A percentile compares a stretch with the other conserved stretches of the same genome.
These are phyloP conservation scores for Prunella strophiata DNA, from an alignment of 2,797 vertebrate genomes.

Conservation along the genomic window DNA sequence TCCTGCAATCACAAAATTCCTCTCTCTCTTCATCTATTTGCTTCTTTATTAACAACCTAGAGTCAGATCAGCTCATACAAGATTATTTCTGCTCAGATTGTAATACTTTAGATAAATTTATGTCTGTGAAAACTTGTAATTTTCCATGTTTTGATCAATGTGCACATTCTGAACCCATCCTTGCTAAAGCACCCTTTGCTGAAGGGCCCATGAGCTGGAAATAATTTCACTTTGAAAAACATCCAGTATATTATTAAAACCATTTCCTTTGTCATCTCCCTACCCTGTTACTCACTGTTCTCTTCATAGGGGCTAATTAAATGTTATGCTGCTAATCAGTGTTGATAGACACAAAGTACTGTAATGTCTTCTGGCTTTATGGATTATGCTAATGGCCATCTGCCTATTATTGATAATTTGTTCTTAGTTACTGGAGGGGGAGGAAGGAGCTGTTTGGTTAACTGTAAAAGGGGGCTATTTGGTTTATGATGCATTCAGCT, in stretches of 20 bases:
- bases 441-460: conserved; percentile 57
- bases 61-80: conserved; percentile 11
- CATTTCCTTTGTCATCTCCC: conserved; percentile 61
- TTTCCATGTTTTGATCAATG: conserved; percentile 46
- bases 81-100: conserved; percentile 42
- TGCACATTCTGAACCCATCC: neutral
- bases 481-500: conserved; percentile 68
- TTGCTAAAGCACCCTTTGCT: conserved; percentile 11
- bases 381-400: conserved; percentile 79
- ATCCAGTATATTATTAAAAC: conserved; percentile 55
- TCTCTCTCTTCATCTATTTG: conserved; percentile 29
- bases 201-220: conserved; percentile 18
- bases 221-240: conserved; percentile 64
- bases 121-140: conserved; percentile 6
- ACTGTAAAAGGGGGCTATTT: conserved; percentile 52
- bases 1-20: neutral
- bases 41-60: conserved; percentile 30
- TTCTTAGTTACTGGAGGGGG: conserved; percentile 55
- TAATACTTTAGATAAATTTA: conserved; percentile 42
- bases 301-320: conserved; percentile 72
- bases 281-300: conserved; percentile 59
- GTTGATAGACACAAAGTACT: conserved; percentile 75
- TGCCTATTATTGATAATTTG: conserved; percentile 78
- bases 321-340: conserved; percentile 75
- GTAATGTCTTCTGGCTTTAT: conserved; percentile 75